Base-by-base conservation (phyloP, 1,140 invertebrate genomes). In the Trachymyrmex cornetzi region DNA sequence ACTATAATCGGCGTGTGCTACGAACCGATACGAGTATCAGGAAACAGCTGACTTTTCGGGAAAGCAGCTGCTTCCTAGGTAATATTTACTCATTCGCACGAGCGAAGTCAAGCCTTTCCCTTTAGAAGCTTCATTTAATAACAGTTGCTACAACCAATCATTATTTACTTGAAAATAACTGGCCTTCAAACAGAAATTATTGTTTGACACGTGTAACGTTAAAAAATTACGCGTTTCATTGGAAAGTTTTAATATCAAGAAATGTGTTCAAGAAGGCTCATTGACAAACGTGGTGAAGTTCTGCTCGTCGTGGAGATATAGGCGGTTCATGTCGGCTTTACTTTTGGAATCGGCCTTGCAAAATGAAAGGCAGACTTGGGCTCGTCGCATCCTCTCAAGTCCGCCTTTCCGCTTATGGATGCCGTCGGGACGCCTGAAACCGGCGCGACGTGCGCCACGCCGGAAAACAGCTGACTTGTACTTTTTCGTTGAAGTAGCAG, bases 381-480 rank as follows among this genome's bases (percentile, higher is more conserved):
- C 16, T 14, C 48, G 14, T 50, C 81, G 34, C 44, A 38, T 67
- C 66, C 30, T 27, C 53, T 59, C 34, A 30, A 67, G 50, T 44
- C 16, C 34, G 57, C 34, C 69, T 75, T 82, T 59, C 22, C 55
- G n/a, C 34, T 50, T 48, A 38, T 27, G 53, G 12, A 53, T 87
- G 66, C 48, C 34, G 64, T 90, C 71, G 67, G 34, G 22, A 82
- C 16, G 88, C 82, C 53, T 67, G 85, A 27, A 85, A 88, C 22
- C 79, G 57, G 71, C 66, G 79, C 59, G 90, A 75, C 91, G 88
- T 91, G 89, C 88, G 91, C 91, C 92, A 92, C 82, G 81, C 88
- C 85, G 88, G 91, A 91, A 92, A 92, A 92, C 91, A 92, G 91
- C 91, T 92, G 91, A 92, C 90, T 91, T 91, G 72, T 87, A 91